A percentile compares a stretch with the other conserved stretches of the same genome.
Evolutionary conservation across 2,113 vertebrate genomes (phyloP).

Genomic region (Haemorhous mexicanus): DNA sequence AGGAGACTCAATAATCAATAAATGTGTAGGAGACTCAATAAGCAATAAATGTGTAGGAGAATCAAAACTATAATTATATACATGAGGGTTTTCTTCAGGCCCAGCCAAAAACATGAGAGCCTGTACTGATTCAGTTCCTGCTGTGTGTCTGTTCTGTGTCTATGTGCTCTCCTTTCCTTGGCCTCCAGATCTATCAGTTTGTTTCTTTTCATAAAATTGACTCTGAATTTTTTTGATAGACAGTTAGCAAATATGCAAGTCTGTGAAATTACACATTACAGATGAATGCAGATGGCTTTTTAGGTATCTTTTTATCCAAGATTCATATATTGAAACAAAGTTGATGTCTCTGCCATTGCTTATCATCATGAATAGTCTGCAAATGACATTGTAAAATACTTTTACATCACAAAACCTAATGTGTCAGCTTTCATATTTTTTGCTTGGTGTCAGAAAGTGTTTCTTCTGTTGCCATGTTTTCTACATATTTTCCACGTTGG

Average conservation of each 20-base stretch:
- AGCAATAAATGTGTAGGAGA: not conserved
- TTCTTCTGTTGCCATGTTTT: not conserved
- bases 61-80: not conserved
- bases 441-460: not conserved
- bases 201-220: not conserved
- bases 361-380: not conserved
- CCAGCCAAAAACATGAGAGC: not conserved
- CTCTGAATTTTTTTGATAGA: not conserved
- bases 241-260: not conserved
- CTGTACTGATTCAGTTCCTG: not conserved
- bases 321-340: not conserved
- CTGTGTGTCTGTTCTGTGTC: fast-evolving
- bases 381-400: not conserved
- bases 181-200: not conserved
- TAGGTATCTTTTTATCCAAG: not conserved
- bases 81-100: not conserved
- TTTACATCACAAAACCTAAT: not conserved
- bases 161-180: not conserved
- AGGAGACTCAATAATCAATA: not conserved
- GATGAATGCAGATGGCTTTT: not conserved
- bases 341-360: not conserved
- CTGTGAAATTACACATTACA: not conserved
- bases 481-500: not conserved
- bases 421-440: not conserved
- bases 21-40: not conserved